Percentiles rank a stretch among this genome's conserved stretches.
Evolutionary conservation across 1,140 invertebrate species (phyloP).

Genomic region (Pogonus chalceus): DNA sequence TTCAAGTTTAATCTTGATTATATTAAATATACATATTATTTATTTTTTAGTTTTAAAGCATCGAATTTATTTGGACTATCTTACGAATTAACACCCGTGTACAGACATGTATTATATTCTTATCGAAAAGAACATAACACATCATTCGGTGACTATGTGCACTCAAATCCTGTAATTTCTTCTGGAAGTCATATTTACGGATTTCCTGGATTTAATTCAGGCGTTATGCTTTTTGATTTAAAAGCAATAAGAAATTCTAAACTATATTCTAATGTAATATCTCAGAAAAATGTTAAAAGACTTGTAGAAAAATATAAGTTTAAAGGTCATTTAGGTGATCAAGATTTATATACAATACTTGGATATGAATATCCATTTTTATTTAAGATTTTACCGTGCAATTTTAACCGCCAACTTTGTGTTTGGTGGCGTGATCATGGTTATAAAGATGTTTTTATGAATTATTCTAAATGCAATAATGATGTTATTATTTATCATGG

Average conservation of each 20-base stretch:
- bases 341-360: constrained; percentile 77
- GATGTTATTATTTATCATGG: constrained; percentile 69
- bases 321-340: constrained; percentile 75
- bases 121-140: constrained; percentile 50
- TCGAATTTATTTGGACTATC: constrained; percentile 63
- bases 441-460: constrained; percentile 63
- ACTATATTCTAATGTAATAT: constrained; percentile 46
- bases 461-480: constrained; percentile 65
- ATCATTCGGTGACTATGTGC: constrained; percentile 32
- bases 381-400: constrained; percentile 68
- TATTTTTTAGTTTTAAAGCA: constrained; percentile 34
- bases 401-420: constrained; percentile 77
- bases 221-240: constrained; percentile 65
- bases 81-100: constrained; percentile 70
- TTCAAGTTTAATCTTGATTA: constrained; percentile 14
- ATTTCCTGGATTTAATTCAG: constrained; percentile 72
- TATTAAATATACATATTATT: constrained; percentile 12
- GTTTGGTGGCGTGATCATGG: constrained; percentile 76
- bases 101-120: constrained; percentile 61
- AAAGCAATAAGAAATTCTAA: constrained; percentile 55
- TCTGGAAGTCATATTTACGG: constrained; percentile 39
- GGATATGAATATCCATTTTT: constrained; percentile 58
- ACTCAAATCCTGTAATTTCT: constrained; percentile 14
- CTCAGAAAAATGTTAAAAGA: constrained; percentile 42
- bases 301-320: constrained; percentile 60